Conservation (phyloP, 2,113 vertebrate species). For the Notarius quadriscutis region DNA sequence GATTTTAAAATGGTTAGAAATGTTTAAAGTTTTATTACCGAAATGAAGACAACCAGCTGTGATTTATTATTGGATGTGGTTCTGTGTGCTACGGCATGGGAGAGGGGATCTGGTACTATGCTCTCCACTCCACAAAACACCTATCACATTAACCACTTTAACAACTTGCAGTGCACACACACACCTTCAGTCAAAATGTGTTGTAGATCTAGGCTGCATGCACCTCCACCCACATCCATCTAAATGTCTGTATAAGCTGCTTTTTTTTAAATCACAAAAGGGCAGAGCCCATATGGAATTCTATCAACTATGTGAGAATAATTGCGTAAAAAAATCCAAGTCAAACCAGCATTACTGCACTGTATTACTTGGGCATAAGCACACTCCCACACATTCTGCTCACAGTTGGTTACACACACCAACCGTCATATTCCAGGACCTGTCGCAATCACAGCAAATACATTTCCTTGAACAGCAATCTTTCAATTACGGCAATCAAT, state of each 20-base stretch:
- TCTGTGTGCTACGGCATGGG: conserved; percentile 63
- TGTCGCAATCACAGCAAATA: conserved; percentile 66
- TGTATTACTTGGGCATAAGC: conserved; percentile 32
- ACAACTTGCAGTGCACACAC: conserved; percentile 56
- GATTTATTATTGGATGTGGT: neutral
- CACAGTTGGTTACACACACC: conserved; percentile 28
- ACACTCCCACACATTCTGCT: conserved; percentile 34
- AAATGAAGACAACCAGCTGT: neutral
- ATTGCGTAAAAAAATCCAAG: neutral
- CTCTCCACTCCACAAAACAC: conserved; percentile 56
- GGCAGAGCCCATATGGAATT: neutral
- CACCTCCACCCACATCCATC: neutral
- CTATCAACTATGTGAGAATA: neutral
- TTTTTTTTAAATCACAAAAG: neutral
- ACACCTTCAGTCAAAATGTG: neutral
- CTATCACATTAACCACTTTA: conserved; percentile 46
- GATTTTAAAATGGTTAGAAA: conserved; percentile 13
- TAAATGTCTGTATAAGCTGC: conserved; percentile 19
- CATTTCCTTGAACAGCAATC: conserved; percentile 55
- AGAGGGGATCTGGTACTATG: conserved; percentile 56
- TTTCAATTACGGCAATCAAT: conserved; percentile 57
- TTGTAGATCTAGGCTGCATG: neutral
- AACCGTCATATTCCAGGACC: conserved; percentile 31
- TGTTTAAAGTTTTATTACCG: neutral
- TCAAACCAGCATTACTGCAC: conserved; percentile 15